Percentiles rank a stretch among this genome's conserved stretches.
Evolutionary conservation across 2,113 vertebrate species (phyloP).

Genomic region (Microtus richardsoni): DNA sequence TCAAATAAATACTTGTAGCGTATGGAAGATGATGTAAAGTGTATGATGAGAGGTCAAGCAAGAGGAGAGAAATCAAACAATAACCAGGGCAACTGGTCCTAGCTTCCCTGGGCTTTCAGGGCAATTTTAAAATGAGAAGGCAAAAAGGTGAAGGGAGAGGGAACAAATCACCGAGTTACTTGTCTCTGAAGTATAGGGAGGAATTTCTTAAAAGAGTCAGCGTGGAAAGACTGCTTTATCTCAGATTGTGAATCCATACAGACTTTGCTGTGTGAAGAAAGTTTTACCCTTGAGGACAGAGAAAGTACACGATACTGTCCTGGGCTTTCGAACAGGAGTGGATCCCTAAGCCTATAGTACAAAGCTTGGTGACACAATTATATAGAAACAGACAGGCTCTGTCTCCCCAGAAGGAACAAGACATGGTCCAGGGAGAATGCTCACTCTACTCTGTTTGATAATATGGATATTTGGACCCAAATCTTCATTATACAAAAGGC

Average conservation of each 20-base stretch:
- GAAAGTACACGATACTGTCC: neutral
- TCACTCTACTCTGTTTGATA: neutral
- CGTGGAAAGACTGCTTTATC: neutral
- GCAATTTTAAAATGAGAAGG: slow-evolving; percentile 52
- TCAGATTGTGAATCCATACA: neutral
- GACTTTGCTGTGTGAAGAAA: neutral
- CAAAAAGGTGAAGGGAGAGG: neutral
- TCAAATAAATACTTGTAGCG: slow-evolving; percentile 37
- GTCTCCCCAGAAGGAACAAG: neutral
- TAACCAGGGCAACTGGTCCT: neutral
- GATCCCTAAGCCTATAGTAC: too few species aligned
- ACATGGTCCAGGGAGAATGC: neutral
- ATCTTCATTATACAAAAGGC: neutral
- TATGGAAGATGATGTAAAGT: neutral
- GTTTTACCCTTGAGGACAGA: slow-evolving; percentile 44
- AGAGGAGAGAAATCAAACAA: slow-evolving; percentile 36
- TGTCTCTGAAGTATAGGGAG: slow-evolving; percentile 5
- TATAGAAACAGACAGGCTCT: neutral
- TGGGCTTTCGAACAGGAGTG: neutral
- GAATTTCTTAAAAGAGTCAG: neutral
- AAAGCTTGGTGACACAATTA: neutral
- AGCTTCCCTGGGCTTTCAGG: neutral
- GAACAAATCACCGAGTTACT: neutral
- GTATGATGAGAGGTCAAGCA: neutral
- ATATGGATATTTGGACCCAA: neutral